Evolutionary conservation across 2,888 invertebrate species (phyloP).

Genomic region (Phyto melanocephala): DNA sequence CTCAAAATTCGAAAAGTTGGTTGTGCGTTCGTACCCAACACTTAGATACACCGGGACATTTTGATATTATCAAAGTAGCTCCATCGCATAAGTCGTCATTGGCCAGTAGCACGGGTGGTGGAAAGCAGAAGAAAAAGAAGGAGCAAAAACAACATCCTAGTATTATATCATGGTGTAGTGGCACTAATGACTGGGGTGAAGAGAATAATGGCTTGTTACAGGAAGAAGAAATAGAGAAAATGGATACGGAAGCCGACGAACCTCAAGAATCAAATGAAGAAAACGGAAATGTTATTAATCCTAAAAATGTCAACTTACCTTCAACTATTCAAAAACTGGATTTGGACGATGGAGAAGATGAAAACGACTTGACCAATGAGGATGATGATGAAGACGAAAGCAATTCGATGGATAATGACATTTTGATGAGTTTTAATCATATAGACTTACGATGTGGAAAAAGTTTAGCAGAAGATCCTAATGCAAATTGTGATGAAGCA

Average conservation of each 20-base stretch:
- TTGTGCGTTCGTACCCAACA: conserved; percentile 87
- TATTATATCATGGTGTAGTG: conserved; percentile 85
- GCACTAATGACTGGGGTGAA: conserved; percentile 87
- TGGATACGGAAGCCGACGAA: conserved; percentile 75
- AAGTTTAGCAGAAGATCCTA: conserved; percentile 80
- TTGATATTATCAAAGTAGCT: conserved; percentile 72
- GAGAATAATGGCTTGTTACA: conserved; percentile 66
- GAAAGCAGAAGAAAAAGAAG: conserved; percentile 64
- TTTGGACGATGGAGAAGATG: conserved; percentile 42
- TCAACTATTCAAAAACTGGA: conserved; percentile 30
- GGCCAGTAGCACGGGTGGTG: background rate
- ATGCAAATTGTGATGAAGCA: conserved; percentile 78
- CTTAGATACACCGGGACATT: conserved; percentile 80
- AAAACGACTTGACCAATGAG: conserved; percentile 53
- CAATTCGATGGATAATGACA: conserved; percentile 82
- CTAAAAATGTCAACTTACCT: conserved; percentile 69
- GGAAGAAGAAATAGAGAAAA: conserved; percentile 67
- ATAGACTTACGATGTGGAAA: conserved; percentile 79
- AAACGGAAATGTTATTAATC: conserved; percentile 85
- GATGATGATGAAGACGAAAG: conserved; percentile 82
- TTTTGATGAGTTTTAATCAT: conserved; percentile 81
- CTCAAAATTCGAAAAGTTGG: conserved; percentile 91
- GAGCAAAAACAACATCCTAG: conserved; percentile 68
- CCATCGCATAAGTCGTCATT: conserved; percentile 43
- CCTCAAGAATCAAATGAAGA: conserved; percentile 81